Evolutionary conservation across 2,797 vertebrate genomes (phyloP), one percentile per base, ranked within the genome.

Genomic region (Halcyon smyrnensis): DNA sequence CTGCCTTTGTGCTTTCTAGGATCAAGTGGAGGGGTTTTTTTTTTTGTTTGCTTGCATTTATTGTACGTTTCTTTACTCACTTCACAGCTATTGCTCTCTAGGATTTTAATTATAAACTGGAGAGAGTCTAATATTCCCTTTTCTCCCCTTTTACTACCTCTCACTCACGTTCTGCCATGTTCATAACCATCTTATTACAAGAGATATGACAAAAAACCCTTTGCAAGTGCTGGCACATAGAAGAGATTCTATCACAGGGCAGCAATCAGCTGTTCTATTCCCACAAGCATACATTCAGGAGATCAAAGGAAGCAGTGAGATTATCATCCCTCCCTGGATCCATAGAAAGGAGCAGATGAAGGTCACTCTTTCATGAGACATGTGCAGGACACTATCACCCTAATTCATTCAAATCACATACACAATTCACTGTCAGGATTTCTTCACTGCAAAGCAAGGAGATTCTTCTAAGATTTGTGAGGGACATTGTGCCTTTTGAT

Each of bases 171-270:
- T 80, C 91, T 37, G 64, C 90, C 81, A 23, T 1, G 23, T 89
- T 94, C 71, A 69, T 73, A 97, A 75, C 79, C 54, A 64, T 51
- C 69, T 87, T 79, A 93, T 89, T 96, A 81, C 90, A 87, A 75
- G 36, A 39, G 30, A 64, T 24, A 48, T 16, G 60, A 95, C 84
- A 86, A 77, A 93, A 84, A 84, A 73, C 54, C 79, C 71, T 97
- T 95, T 91, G 84, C 94, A 90, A 87, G 46, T 0, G 5, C 32
- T 30, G 54, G 89, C 86, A 93, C 54, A 43, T 4, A 50, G 89
- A 84, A 67, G 15, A 95, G 96, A 89, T 94, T 60, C 68, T 89
- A 95, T 93, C 92, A 88, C 25, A 85, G 78, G 30, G 87, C 48
- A 50, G 68, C 0, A 5, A 92, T 95, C 71, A 92, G 77, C 80